These are phyloP conservation scores for Cyprinodon diabolis DNA, from an alignment of 2,797 vertebrate species.

Conservation along the genomic window DNA sequence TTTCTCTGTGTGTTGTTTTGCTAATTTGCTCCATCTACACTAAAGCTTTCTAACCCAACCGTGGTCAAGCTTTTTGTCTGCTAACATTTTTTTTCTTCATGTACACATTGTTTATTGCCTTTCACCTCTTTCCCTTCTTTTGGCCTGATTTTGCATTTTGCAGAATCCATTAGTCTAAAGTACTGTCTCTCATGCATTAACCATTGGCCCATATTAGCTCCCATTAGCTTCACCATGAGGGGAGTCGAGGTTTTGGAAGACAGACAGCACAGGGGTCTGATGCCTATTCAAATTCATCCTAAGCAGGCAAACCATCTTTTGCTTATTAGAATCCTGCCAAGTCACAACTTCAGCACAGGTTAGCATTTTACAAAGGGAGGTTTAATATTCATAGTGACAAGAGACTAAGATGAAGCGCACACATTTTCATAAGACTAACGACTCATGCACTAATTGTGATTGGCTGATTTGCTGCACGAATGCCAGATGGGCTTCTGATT, in stretches of 20 bases:
- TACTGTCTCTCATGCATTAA: conserved; percentile 66
- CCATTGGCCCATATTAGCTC: conserved; percentile 57
- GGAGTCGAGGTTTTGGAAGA: conserved; percentile 47
- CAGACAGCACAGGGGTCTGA: conserved; percentile 19
- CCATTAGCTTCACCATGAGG: conserved; percentile 53
- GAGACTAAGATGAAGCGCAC: conserved; percentile 48
- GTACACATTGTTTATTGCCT: conserved; percentile 10
- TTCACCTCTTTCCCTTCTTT: conserved; percentile 45
- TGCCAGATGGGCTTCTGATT: conserved; percentile 50
- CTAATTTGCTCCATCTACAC: not conserved
- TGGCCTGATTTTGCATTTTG: conserved; percentile 52
- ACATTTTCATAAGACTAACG: conserved; percentile 33
- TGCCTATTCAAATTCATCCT: conserved; percentile 26
- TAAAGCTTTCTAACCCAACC: not conserved
- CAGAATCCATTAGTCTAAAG: conserved; percentile 64
- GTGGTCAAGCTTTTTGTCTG: conserved; percentile 5
- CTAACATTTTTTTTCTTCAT: not conserved
- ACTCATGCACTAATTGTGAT: conserved; percentile 54
- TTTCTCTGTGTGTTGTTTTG: not conserved
- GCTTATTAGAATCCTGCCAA: conserved; percentile 31
- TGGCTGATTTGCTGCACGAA: conserved; percentile 43
- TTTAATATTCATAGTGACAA: conserved; percentile 32
- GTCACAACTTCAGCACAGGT: conserved; percentile 27
- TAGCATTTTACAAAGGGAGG: conserved; percentile 4
- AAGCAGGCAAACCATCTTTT: conserved; percentile 25